Evolutionary conservation across 2,797 vertebrate species (phyloP).

Genomic region (Sebastes diaconus): DNA sequence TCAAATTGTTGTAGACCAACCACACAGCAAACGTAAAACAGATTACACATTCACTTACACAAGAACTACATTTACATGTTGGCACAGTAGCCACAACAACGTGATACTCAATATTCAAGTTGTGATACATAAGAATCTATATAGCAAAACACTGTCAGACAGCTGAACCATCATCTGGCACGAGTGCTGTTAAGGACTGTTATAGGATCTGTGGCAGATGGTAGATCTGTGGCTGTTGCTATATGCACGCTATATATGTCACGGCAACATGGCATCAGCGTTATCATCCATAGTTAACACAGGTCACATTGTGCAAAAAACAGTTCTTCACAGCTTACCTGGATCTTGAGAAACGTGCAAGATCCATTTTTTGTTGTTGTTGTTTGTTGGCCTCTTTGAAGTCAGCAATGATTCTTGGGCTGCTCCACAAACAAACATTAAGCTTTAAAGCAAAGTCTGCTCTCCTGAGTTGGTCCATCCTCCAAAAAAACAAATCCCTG

Average conservation of each 20-base stretch:
- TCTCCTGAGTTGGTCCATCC: not conserved
- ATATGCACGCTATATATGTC: not conserved
- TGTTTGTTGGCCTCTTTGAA: constrained; percentile 39
- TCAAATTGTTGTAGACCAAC: not conserved
- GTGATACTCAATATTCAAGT: not conserved
- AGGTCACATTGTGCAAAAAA: not conserved
- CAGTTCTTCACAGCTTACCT: not conserved
- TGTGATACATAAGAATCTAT: not conserved
- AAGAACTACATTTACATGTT: not conserved
- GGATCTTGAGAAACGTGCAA: not conserved
- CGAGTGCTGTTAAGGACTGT: not conserved
- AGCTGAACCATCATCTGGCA: not conserved
- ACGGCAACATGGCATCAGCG: too few species aligned
- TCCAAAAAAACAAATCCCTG: not conserved
- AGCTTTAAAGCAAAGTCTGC: constrained; percentile 27
- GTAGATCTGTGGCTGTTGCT: not conserved
- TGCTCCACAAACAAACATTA: not conserved
- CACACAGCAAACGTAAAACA: not conserved
- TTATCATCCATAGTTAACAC: not conserved
- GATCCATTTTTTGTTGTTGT: constrained; percentile 1
- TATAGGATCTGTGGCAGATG: not conserved
- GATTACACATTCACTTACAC: not conserved
- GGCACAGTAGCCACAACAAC: not conserved
- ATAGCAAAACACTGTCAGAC: not conserved
- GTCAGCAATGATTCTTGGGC: constrained; percentile 41